Percentiles rank a stretch among this genome's conserved stretches.
phyloP scores from a whole-genome alignment of 23 tunicate genomes.

The Diplosoma virens region DNA sequence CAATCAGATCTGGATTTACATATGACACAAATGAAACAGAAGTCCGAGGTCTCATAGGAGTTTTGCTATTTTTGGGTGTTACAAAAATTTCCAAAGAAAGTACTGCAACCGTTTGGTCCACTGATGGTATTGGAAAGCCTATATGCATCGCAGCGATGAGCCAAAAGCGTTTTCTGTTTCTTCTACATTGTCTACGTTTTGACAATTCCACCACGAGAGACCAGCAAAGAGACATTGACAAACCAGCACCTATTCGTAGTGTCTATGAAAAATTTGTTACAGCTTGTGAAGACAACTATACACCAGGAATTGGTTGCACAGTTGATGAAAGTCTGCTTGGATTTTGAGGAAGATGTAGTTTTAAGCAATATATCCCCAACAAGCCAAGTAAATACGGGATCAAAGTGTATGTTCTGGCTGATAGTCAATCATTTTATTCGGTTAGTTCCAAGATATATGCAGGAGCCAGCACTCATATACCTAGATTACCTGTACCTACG shows the following conservation, averaged over 20 bases:
- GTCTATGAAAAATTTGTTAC: constrained; percentile 7
- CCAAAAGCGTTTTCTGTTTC: constrained; percentile 10
- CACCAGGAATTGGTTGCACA: constrained; percentile 13
- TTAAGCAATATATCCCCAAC: constrained; percentile 26
- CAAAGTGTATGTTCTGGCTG: constrained; percentile 14
- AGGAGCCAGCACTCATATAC: constrained; percentile 27
- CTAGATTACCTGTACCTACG: constrained; percentile 10
- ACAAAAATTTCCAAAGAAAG: constrained; percentile 17
- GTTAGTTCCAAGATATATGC: neutral
- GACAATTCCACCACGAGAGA: neutral
- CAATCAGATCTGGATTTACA: constrained; percentile 4
- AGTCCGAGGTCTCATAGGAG: constrained; percentile 11
- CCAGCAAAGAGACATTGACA: neutral
- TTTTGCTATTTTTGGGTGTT: constrained; percentile 17
- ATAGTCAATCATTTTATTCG: neutral
- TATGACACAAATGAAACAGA: constrained; percentile 21
- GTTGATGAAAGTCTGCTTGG: constrained; percentile 26
- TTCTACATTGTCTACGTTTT: constrained; percentile 17
- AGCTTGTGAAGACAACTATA: constrained; percentile 7
- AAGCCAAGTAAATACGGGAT: constrained; percentile 19
- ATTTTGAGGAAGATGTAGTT: constrained; percentile 13
- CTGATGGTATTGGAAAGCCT: constrained; percentile 20
- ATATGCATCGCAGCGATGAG: constrained; percentile 3
- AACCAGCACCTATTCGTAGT: constrained; percentile 12
- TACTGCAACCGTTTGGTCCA: constrained; percentile 5